Evolutionary conservation across 2,113 vertebrate species (phyloP).

Genomic region (Amphiprion percula): DNA sequence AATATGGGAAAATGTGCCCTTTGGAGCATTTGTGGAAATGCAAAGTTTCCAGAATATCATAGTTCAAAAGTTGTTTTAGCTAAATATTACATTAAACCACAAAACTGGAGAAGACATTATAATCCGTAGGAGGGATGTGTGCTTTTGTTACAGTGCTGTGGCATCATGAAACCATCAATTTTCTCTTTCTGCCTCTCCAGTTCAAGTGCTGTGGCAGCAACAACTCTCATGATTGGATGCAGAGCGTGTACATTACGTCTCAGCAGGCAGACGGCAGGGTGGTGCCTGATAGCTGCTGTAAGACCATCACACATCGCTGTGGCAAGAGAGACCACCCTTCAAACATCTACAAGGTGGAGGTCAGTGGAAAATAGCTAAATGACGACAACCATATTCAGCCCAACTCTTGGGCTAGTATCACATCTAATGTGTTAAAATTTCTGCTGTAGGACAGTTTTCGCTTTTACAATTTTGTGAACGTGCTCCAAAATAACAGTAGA

Average conservation of each 20-base stretch:
- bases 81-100: too few relatives aligned
- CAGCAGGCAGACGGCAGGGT: constrained; percentile 62
- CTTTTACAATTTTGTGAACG: too few relatives aligned
- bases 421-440: too few relatives aligned
- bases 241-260: constrained; percentile 83
- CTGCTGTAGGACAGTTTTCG: too few relatives aligned
- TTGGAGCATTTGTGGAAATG: background rate
- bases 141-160: background rate
- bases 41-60: background rate
- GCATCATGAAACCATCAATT: background rate
- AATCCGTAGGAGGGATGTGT: background rate
- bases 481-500: too few relatives aligned
- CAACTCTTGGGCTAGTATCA: too few relatives aligned
- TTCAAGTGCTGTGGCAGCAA: constrained; percentile 93
- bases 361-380: constrained; percentile 57
- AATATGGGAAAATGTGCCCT: background rate
- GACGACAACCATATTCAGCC: too few relatives aligned
- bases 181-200: constrained; percentile 64
- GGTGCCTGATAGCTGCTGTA: constrained; percentile 93
- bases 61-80: too few relatives aligned
- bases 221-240: constrained; percentile 87
- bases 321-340: constrained; percentile 89
- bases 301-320: constrained; percentile 84
- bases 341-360: constrained; percentile 93
- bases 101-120: too few relatives aligned